A percentile compares a stretch with the other conserved stretches of the same genome.
These are phyloP conservation scores for Cirrhinus mrigala DNA, from an alignment of 2,797 vertebrate genomes.

Conservation along the genomic window DNA sequence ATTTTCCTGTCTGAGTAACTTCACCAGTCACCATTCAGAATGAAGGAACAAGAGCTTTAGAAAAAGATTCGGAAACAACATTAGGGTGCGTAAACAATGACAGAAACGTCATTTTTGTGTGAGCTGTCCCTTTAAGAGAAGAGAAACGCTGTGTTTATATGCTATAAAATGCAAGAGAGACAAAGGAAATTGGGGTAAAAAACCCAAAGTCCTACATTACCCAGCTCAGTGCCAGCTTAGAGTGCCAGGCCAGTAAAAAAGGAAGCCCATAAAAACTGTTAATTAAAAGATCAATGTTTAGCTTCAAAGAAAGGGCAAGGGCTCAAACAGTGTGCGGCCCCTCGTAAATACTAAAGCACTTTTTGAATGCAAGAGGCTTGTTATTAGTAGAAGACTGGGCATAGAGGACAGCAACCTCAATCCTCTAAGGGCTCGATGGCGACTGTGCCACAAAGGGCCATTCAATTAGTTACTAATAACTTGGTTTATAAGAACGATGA, in stretches of 20 bases:
- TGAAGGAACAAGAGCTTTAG: slow-evolving; percentile 63
- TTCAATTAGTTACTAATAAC: slow-evolving; percentile 45
- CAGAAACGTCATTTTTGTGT: background rate
- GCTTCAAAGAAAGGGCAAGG: slow-evolving; percentile 50
- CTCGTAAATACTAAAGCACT: slow-evolving; percentile 47
- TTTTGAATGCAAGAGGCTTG: slow-evolving; percentile 40
- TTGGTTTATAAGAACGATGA: slow-evolving; percentile 36
- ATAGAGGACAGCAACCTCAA: slow-evolving; percentile 33
- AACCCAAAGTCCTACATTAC: background rate
- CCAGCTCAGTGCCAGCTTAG: slow-evolving; percentile 42
- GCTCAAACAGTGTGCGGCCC: slow-evolving; percentile 38
- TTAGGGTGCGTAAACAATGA: background rate
- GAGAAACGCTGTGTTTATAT: slow-evolving; percentile 63
- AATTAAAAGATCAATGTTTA: slow-evolving; percentile 56
- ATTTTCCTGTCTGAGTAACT: slow-evolving; percentile 39
- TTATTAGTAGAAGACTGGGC: slow-evolving; percentile 38
- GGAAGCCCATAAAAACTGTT: slow-evolving; percentile 55
- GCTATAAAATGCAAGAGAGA: slow-evolving; percentile 60
- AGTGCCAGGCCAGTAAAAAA: slow-evolving; percentile 56
- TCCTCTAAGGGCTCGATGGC: background rate
- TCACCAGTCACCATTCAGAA: slow-evolving; percentile 59
- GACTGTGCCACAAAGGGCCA: slow-evolving; percentile 16
- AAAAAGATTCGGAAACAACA: slow-evolving; percentile 61
- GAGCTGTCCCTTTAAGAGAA: slow-evolving; percentile 27
- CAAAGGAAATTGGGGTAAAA: slow-evolving; percentile 22